These are phyloP conservation scores for Mungos mungo DNA, from an alignment of 2,113 vertebrate species.

Conservation along the genomic window DNA sequence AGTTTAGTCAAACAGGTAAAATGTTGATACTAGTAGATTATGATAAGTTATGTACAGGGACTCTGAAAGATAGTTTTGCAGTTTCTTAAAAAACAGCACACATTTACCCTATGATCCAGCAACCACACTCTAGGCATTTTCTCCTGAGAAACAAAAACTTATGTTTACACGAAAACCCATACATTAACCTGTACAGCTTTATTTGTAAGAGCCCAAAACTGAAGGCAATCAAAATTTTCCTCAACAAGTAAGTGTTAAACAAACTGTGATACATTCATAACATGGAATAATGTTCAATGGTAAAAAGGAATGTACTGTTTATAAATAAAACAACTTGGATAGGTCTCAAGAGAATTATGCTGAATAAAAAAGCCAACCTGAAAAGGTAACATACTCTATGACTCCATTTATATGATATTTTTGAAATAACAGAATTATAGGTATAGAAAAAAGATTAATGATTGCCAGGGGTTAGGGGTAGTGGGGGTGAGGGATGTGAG, in stretches of 20 bases:
- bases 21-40: neutral
- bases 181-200: neutral
- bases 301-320: constrained; percentile 35
- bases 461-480: neutral
- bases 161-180: constrained; percentile 1
- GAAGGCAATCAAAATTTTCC: constrained; percentile 12
- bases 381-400: neutral
- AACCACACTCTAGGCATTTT: neutral
- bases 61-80: neutral
- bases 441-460: neutral
- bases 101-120: neutral
- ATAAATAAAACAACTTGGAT: neutral
- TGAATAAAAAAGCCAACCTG: neutral
- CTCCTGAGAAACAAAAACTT: constrained; percentile 46
- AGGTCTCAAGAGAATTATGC: neutral
- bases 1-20: constrained; percentile 30
- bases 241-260: constrained; percentile 48
- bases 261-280: constrained; percentile 19
- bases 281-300: constrained; percentile 12
- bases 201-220: constrained; percentile 14
- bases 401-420: constrained; percentile 36
- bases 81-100: constrained; percentile 40
- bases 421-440: constrained; percentile 37
- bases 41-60: constrained; percentile 24
- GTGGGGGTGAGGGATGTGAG: neutral